phyloP scores from a whole-genome alignment of 2,888 invertebrate species.

The Hoplodrina blanda region DNA sequence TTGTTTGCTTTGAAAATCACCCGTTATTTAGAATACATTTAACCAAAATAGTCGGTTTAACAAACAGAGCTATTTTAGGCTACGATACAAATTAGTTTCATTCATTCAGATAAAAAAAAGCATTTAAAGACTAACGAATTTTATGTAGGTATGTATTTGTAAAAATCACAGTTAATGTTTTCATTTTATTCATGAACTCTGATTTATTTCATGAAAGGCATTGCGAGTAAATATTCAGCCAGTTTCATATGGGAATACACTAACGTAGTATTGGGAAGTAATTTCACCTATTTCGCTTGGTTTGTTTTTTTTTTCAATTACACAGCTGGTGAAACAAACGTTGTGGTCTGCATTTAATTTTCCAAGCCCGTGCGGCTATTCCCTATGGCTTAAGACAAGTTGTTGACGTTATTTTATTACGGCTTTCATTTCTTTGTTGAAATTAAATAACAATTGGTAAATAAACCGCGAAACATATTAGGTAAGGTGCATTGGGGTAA shows the following conservation, averaged over 20 bases:
- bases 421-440: conserved; percentile 34
- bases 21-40: not conserved
- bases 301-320: conserved; percentile 68
- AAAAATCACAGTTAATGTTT: conserved; percentile 31
- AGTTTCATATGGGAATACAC: conserved; percentile 63
- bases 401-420: conserved; percentile 64
- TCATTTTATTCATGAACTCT: conserved; percentile 47
- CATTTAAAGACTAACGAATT: conserved; percentile 18
- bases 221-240: conserved; percentile 37
- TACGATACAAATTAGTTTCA: not conserved
- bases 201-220: conserved; percentile 42
- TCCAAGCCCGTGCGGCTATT: conserved; percentile 47
- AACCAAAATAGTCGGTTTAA: not conserved
- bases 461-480: not conserved
- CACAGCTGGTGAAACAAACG: conserved; percentile 66
- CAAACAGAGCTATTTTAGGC: not conserved
- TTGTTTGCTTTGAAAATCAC: not conserved
- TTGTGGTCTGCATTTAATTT: conserved; percentile 63
- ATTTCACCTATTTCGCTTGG: conserved; percentile 65
- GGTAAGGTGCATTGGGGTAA: no score
- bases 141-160: conserved; percentile 8
- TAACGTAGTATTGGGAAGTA: conserved; percentile 65
- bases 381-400: conserved; percentile 58
- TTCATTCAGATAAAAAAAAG: not conserved
- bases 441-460: conserved; percentile 41